Base-by-base conservation (phyloP, 2,113 vertebrate genomes). In the Cinclus cinclus region DNA sequence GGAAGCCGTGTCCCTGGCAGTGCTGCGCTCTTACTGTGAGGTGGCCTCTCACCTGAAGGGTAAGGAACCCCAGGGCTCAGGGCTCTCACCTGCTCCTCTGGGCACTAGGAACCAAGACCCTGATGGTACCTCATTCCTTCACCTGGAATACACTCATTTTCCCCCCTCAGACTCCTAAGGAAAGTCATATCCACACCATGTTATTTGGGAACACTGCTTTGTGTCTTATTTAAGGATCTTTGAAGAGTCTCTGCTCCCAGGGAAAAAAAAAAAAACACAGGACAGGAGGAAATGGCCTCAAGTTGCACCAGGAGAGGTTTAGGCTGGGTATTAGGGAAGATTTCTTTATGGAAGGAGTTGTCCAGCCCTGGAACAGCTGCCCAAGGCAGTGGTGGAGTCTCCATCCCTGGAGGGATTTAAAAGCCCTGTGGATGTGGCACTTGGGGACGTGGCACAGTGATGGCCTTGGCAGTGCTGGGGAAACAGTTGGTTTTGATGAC, bases 1-100 rank as follows among this genome's bases (percentile, higher is more conserved):
- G 99, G 98, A 99, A 58, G 98, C 98, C 7, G 98, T 99, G 87
- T 99, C 99, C 25, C 96, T 98, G 97, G 97, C 97, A 37, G 98
- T 99, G 64, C 97, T 99, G 87, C 96, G 91, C 23, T 98, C 98
- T 3, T 99, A 98, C 87, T 37, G 95, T 4, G 98, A 99, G 74
- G 98, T 99, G 81, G 98, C 98, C 7, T 27, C 97, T 86, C 98
- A 86, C 56, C 96, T 99, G 90, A 94, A 98, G 98, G 99, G 99
- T 99, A 98, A 77, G 93, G 31, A 67, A 24, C 60, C 27, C 2
- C 19, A 14, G 47, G 21, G 49, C 55, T 64, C 31, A 18, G 63
- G 52, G 59, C 62, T 64, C 46, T 24, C 24, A 16, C 55, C 86
- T 81, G 46, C 31, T 27, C 44, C 33, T 69, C 2, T 14, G 39